A percentile compares a stretch with the other conserved stretches of the same genome.
Conservation (phyloP, 2,797 vertebrate genomes). For the Yasuhikotakia modesta region DNA sequence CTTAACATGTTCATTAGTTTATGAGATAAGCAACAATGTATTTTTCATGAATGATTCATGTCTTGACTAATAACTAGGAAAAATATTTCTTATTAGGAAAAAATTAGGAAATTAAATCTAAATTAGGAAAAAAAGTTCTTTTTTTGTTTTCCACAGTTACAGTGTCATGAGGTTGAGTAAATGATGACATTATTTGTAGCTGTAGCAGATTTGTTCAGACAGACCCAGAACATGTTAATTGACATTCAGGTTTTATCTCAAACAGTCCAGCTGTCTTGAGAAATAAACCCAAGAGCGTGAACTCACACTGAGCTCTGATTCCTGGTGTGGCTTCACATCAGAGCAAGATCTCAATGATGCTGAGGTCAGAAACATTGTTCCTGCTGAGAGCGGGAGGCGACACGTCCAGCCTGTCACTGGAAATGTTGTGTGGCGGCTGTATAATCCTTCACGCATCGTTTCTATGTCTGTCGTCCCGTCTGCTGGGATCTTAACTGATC, state of each 20-base stretch:
- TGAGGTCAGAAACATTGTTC: conserved; percentile 34
- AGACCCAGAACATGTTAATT: neutral
- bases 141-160: too few relatives aligned
- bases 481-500: conserved; percentile 51
- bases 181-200: neutral
- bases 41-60: too few relatives aligned
- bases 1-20: too few relatives aligned
- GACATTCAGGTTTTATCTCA: neutral
- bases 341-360: conserved; percentile 34
- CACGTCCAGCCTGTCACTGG: conserved; percentile 46
- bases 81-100: too few relatives aligned
- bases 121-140: too few relatives aligned
- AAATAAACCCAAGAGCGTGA: conserved; percentile 7
- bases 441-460: conserved; percentile 56
- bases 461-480: conserved; percentile 38
- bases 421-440: conserved; percentile 52
- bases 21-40: too few relatives aligned
- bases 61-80: too few relatives aligned
- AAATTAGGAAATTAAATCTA: too few relatives aligned
- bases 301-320: conserved; percentile 49
- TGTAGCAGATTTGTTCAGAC: neutral
- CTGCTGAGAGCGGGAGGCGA: conserved; percentile 32
- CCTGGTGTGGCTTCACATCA: neutral
- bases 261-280: conserved; percentile 3
- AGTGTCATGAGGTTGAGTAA: neutral